Percentiles rank a stretch among this genome's conserved stretches.
Conservation (phyloP, 2,797 vertebrate genomes). For the Carapus acus region DNA sequence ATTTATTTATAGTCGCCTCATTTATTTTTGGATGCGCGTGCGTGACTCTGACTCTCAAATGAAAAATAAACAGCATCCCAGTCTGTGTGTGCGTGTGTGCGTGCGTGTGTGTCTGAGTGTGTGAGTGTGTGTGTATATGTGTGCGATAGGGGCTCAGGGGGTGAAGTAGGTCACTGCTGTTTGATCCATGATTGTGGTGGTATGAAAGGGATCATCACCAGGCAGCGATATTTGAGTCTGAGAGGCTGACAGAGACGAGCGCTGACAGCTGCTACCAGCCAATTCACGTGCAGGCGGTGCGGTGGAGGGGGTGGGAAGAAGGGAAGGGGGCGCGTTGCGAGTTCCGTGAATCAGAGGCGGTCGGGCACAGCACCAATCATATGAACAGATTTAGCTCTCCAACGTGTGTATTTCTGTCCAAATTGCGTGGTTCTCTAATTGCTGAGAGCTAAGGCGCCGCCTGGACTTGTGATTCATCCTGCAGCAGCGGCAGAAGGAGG, state of each 20-base stretch:
- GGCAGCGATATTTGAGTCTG: conserved; percentile 50
- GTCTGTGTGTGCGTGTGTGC: neutral
- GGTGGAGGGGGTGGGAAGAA: too few species aligned
- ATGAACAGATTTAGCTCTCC: conserved; percentile 22
- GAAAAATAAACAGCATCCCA: neutral
- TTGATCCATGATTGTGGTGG: conserved; percentile 11
- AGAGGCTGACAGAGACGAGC: conserved; percentile 42
- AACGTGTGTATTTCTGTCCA: conserved; percentile 20
- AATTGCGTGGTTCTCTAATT: conserved; percentile 17
- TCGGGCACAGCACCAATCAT: conserved; percentile 31
- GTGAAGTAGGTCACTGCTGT: neutral
- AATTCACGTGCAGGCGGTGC: conserved; percentile 35
- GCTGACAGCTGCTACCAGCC: conserved; percentile 54
- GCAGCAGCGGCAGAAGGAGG: conserved; percentile 9
- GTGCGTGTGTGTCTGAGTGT: neutral
- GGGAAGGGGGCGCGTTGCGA: conserved; percentile 7
- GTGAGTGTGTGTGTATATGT: neutral
- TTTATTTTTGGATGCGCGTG: conserved; percentile 18
- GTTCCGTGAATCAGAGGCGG: conserved; percentile 44
- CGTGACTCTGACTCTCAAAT: neutral
- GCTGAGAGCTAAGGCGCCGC: conserved; percentile 6
- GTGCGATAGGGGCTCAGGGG: too few species aligned
- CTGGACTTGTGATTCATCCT: conserved; percentile 5
- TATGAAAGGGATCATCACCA: conserved; percentile 15
- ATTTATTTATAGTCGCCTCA: too few species aligned